Percentiles rank a stretch among this genome's conserved stretches.
Conservation (phyloP, 2,888 invertebrate genomes). For the Stenichneumon culpator region DNA sequence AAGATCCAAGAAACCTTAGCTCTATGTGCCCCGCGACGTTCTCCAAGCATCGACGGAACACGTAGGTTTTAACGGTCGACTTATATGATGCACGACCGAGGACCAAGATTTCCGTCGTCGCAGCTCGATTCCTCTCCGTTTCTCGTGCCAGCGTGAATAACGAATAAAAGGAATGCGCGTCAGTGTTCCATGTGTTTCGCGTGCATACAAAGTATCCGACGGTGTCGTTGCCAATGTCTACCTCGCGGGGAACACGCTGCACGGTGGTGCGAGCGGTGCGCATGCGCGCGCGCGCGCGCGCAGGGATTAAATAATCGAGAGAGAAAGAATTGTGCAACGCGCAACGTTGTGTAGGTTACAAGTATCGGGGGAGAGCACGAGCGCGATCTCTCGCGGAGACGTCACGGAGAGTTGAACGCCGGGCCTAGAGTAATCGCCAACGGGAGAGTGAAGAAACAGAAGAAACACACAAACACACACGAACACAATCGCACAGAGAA, state of each 20-base stretch:
- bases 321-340: constrained; percentile 61
- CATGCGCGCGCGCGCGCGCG: constrained; percentile 17
- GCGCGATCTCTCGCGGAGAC: constrained; percentile 60
- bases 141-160: constrained; percentile 18
- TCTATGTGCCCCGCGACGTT: not conserved
- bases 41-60: not conserved
- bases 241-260: not conserved
- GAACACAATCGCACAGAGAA: constrained; percentile 10
- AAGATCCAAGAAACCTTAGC: too few relatives aligned
- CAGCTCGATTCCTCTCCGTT: not conserved
- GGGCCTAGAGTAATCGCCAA: constrained; percentile 55
- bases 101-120: not conserved
- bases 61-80: not conserved
- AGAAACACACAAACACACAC: constrained; percentile 8
- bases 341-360: constrained; percentile 26
- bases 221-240: constrained; percentile 46
- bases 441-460: constrained; percentile 7
- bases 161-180: constrained; percentile 46
- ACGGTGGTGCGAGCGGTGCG: not conserved
- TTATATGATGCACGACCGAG: not conserved
- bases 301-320: constrained; percentile 64
- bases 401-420: constrained; percentile 65
- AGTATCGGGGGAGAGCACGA: constrained; percentile 13
- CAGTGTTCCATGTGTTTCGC: not conserved
- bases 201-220: constrained; percentile 19